These are phyloP conservation scores for Agonopterix arenella DNA, from an alignment of 2,888 invertebrate genomes.

Conservation along the genomic window DNA sequence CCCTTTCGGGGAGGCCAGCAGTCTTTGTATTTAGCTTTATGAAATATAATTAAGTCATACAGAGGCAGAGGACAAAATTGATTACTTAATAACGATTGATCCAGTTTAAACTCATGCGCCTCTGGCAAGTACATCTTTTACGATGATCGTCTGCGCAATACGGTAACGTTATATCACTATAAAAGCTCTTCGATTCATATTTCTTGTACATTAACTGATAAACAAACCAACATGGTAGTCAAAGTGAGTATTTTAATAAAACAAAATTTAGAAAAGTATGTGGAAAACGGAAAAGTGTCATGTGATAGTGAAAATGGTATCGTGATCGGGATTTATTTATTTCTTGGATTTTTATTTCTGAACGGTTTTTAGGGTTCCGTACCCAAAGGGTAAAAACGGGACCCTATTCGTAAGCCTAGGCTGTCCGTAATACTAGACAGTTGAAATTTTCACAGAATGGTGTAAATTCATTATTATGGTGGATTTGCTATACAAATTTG, in stretches of 20 bases:
- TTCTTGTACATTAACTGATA: slow-evolving; percentile 42
- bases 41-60: neutral
- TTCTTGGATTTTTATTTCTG: too few species aligned
- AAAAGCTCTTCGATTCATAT: slow-evolving; percentile 36
- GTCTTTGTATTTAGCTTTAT: too few species aligned
- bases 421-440: too few species aligned
- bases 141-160: slow-evolving; percentile 7
- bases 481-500: too few species aligned
- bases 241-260: slow-evolving; percentile 45
- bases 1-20: too few species aligned
- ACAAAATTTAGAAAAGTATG: neutral
- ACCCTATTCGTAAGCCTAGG: too few species aligned
- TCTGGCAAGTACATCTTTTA: slow-evolving; percentile 5
- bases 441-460: too few species aligned
- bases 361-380: too few species aligned
- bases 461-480: too few species aligned
- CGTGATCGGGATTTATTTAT: too few species aligned
- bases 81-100: slow-evolving; percentile 22
- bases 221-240: slow-evolving; percentile 54
- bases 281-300: neutral
- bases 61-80: neutral
- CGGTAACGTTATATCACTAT: slow-evolving; percentile 26
- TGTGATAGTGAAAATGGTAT: too few species aligned
- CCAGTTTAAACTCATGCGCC: slow-evolving; percentile 31
- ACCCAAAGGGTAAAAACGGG: too few species aligned